These are phyloP conservation scores for Dryococelus australis DNA, from an alignment of 2,888 invertebrate species.

Conservation along the genomic window DNA sequence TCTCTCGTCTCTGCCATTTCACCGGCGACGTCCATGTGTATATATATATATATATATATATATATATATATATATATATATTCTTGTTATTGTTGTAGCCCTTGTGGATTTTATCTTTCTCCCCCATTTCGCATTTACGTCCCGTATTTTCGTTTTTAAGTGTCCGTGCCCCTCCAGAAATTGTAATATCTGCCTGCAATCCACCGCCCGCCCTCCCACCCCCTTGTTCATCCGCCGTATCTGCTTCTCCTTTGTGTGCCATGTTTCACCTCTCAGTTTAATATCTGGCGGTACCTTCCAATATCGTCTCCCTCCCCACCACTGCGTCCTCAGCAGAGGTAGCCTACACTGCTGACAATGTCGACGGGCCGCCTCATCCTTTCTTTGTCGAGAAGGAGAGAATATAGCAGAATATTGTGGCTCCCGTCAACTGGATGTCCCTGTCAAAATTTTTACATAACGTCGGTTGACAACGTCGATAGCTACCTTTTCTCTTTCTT, in stretches of 20 bases:
- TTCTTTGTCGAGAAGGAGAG: neutral
- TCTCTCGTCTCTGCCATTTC: neutral
- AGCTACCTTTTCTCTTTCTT: neutral
- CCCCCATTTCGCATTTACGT: constrained; percentile 7
- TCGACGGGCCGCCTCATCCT: neutral
- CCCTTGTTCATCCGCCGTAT: too few species aligned
- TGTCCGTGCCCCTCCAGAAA: neutral
- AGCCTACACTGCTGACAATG: neutral
- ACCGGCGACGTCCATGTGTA: neutral
- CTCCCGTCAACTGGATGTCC: neutral
- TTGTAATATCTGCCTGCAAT: neutral
- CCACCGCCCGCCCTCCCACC: neutral
- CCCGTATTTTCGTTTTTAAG: neutral
- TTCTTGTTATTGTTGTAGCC: neutral
- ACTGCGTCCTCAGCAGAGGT: neutral
- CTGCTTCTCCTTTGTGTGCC: neutral
- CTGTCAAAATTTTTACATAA: neutral
- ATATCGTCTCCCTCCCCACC: neutral
- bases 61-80: too few species aligned
- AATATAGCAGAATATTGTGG: too few species aligned
- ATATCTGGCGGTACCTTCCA: constrained; percentile 6
- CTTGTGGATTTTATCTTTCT: neutral
- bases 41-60: too few species aligned
- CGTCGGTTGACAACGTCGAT: neutral
- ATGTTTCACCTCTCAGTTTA: neutral